Evolutionary conservation across 2,888 invertebrate species (phyloP).

Genomic region (Drosophila anomelani): DNA sequence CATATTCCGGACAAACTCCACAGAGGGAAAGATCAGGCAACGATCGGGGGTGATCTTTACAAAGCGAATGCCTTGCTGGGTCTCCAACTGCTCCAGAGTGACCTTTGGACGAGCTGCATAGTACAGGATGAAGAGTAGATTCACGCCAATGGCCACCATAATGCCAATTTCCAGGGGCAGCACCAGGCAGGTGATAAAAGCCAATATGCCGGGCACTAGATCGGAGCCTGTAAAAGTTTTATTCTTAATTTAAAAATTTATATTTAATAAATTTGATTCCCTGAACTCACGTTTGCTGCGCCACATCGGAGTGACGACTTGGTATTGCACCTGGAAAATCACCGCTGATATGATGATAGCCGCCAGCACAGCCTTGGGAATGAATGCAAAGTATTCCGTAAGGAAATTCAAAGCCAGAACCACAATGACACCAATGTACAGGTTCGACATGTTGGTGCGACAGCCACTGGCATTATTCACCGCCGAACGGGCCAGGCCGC

Average conservation of each 20-base stretch:
- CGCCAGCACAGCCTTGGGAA: conserved; percentile 93
- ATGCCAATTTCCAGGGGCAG: conserved; percentile 95
- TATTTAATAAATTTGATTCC: accelerated
- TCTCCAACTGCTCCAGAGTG: conserved; percentile 90
- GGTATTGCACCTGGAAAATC: conserved; percentile 94
- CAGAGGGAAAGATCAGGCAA: conserved; percentile 95
- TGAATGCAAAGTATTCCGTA: conserved; percentile 94
- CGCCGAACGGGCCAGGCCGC: conserved; percentile 92
- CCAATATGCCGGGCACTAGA: conserved; percentile 92
- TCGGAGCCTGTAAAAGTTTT: conserved; percentile 89
- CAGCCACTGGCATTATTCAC: conserved; percentile 96
- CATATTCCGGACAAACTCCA: conserved; percentile 93
- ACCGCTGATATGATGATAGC: conserved; percentile 96
- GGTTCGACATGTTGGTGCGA: conserved; percentile 91
- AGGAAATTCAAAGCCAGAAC: conserved; percentile 92
- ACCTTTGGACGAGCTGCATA: conserved; percentile 95
- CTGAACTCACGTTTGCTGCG: conserved; percentile 91
- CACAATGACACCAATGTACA: conserved; percentile 93
- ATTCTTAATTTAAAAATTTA: neutral
- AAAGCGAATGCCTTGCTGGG: conserved; percentile 90
- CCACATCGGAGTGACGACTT: conserved; percentile 94
- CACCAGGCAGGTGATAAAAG: conserved; percentile 94
- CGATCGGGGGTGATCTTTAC: conserved; percentile 94
- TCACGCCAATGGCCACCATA: conserved; percentile 91
- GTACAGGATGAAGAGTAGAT: conserved; percentile 93